Percentiles rank a stretch among this genome's conserved stretches.
phyloP scores from a whole-genome alignment of 2,113 vertebrate species.

The Triplophysa tibetana region DNA sequence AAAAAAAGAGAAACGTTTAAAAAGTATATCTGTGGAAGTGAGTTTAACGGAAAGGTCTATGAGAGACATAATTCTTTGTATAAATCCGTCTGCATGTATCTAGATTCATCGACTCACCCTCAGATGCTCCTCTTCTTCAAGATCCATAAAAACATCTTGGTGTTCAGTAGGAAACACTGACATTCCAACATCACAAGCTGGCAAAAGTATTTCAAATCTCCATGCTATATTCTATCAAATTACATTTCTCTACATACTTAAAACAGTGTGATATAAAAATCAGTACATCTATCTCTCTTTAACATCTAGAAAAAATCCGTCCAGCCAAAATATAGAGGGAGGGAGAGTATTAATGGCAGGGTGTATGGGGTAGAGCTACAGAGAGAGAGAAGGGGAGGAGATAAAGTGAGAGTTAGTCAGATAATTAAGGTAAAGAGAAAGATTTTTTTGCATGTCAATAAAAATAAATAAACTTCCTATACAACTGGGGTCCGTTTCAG shows the following conservation, averaged over 20 bases:
- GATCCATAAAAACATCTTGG: neutral
- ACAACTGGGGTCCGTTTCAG: too few species aligned
- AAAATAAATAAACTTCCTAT: neutral
- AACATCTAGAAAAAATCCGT: neutral
- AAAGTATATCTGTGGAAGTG: too few species aligned
- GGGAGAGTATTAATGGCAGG: neutral
- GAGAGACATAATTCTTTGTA: neutral
- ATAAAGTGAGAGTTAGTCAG: neutral
- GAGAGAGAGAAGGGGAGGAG: neutral
- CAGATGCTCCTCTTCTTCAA: constrained; percentile 23
- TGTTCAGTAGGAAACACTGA: neutral
- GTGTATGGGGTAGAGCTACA: neutral
- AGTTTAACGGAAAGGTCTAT: neutral
- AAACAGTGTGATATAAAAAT: neutral
- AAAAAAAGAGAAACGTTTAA: too few species aligned
- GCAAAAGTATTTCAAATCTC: neutral
- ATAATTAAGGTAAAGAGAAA: too few species aligned
- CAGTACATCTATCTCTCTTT: neutral
- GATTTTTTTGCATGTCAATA: too few species aligned
- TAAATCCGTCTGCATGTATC: neutral
- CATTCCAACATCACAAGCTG: neutral
- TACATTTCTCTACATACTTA: neutral
- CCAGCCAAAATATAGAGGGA: neutral
- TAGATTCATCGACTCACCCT: constrained; percentile 18
- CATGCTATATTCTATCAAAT: neutral